Evolutionary conservation across 2,113 vertebrate species (phyloP).

Genomic region (Melanerpes aurifrons): DNA sequence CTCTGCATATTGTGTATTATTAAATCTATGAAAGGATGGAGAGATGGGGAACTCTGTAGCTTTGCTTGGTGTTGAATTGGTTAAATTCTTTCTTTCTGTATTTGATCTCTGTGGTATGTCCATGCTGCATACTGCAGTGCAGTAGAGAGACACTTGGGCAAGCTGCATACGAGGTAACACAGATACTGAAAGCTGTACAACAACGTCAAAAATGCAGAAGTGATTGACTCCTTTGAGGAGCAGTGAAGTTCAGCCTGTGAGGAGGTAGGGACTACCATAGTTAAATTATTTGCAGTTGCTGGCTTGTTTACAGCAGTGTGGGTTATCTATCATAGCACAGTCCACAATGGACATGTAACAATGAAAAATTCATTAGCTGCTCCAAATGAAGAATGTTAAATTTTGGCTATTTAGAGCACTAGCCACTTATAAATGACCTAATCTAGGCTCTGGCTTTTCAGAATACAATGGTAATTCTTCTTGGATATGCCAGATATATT

Average conservation of each 20-base stretch:
- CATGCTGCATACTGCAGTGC: conserved; percentile 31
- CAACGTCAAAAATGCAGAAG: background rate
- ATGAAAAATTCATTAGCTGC: background rate
- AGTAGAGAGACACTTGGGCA: background rate
- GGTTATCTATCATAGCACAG: background rate
- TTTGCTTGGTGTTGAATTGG: background rate
- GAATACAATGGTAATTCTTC: background rate
- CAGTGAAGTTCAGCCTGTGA: background rate
- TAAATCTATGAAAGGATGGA: background rate
- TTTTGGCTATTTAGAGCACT: background rate
- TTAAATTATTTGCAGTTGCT: background rate
- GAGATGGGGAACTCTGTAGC: background rate
- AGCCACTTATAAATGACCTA: background rate
- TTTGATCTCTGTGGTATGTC: background rate
- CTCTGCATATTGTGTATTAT: fast-evolving
- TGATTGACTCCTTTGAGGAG: background rate
- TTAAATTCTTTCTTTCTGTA: background rate
- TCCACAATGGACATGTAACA: background rate
- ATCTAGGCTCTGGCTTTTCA: background rate
- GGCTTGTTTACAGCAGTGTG: background rate
- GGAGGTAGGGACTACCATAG: background rate
- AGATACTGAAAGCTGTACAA: background rate
- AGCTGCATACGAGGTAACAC: background rate
- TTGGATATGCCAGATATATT: background rate
- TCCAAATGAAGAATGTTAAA: background rate